phyloP scores from a whole-genome alignment of 37 sponge, comb jelly and placozoan genomes.

The Lycopodina hypogea region DNA sequence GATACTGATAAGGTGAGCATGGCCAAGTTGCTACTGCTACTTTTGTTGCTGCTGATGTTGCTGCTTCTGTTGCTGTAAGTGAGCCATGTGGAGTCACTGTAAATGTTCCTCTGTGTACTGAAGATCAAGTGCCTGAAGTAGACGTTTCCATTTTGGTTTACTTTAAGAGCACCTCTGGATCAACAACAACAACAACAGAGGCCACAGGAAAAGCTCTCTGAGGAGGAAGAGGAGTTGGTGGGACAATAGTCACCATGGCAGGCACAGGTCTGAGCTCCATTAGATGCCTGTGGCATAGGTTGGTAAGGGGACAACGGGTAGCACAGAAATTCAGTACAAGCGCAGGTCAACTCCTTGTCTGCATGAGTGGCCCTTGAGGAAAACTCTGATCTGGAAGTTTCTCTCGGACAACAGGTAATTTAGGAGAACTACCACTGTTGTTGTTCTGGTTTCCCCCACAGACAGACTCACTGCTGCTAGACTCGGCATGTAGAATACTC shows the following conservation, averaged over 20 bases:
- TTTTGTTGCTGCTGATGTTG: constrained; percentile 30
- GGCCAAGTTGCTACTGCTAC: background rate
- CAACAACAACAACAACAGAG: background rate
- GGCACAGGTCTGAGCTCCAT: background rate
- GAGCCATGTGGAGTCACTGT: background rate
- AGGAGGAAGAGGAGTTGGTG: background rate
- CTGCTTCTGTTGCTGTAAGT: constrained; percentile 20
- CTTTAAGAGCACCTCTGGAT: background rate
- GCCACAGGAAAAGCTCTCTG: background rate
- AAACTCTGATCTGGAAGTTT: constrained; percentile 27
- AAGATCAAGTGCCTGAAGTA: too few relatives aligned
- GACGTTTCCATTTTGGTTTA: background rate
- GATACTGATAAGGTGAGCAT: background rate
- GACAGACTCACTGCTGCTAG: constrained; percentile 23
- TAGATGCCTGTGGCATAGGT: background rate
- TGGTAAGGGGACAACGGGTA: constrained; percentile 9
- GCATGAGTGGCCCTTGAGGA: constrained; percentile 9
- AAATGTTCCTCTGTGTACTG: background rate
- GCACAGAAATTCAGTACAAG: constrained; percentile 52
- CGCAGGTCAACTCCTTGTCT: constrained; percentile 47
- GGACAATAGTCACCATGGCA: background rate
- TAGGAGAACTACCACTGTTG: constrained; percentile 10
- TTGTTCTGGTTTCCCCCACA: constrained; percentile 31
- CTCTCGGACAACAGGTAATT: constrained; percentile 12
- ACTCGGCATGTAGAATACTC: constrained; percentile 30